Evolutionary conservation across 2,113 vertebrate species (phyloP), one percentile per base, ranked within the genome.

Genomic region (Cephalophus harveyi): DNA sequence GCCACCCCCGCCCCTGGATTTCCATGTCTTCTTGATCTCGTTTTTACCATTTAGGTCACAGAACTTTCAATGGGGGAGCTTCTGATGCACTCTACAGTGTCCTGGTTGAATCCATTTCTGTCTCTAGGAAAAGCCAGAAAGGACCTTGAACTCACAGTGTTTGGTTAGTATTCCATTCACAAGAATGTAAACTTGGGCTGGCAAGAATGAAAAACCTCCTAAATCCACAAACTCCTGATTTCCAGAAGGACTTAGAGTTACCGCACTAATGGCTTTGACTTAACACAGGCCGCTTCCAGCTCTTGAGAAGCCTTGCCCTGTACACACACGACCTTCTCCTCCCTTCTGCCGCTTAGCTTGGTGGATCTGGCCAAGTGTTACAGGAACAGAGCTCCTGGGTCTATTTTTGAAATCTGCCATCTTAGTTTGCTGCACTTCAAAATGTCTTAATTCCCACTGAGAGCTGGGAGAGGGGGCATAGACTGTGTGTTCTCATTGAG

Each of bases 1-100:
- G 43, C 12, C 9, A 40, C 19, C 36, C 19, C 67, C 10, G 0
- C 30, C 48, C 48, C 78, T 2, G 17, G 59, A 27, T 40, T 19
- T 19, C 33, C 28, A 30, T 21, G 13, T 50, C 84, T 2, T 13
- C 81, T 83, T 95, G 6, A n/a, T 60, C 43, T 97, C 83, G 6
- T 96, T 94, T 97, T 89, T 93, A 71, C 46, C 64, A 95, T 82
- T 33, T 87, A 99, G 99, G 99, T 99, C 92, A 99, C 99, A 9
- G 99, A 99, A 97, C 99, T 99, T 97, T 99, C 99, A 25, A 99
- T 99, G 99, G 99, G 99, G 97, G 99, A 99, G 97, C 99, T 99
- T 96, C 99, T 99, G 98, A 99, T 99, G 99, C 99, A 99, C 92
- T 99, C 99, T 27, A 98, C 99, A 0, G 99, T 99, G n/a, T 99